phyloP scores from a whole-genome alignment of 2,888 invertebrate genomes.

The Acronicta psi region DNA sequence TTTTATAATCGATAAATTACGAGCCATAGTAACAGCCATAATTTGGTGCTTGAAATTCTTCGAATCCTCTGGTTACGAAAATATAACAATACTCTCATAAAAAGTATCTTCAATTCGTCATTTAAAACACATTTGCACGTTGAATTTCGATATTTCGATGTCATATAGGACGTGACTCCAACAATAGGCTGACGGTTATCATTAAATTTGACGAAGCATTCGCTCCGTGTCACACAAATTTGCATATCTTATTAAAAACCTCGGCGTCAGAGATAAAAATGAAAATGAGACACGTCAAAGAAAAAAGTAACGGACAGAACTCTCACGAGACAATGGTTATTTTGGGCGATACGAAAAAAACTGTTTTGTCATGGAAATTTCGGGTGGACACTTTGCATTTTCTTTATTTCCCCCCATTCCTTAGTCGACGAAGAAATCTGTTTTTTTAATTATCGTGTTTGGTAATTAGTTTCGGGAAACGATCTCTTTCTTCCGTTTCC shows the following conservation, averaged over 20 bases:
- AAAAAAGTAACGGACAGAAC: conserved; percentile 81
- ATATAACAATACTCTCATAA: conserved; percentile 2
- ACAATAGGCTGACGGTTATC: conserved; percentile 64
- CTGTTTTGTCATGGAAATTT: conserved; percentile 87
- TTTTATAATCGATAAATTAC: no score
- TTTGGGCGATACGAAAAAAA: conserved; percentile 85
- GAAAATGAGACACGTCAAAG: conserved; percentile 87
- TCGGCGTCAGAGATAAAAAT: conserved; percentile 84
- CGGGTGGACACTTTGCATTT: conserved; percentile 87
- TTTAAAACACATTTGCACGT: conserved; percentile 30
- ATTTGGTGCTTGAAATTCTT: no score
- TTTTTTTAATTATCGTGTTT: conserved; percentile 89
- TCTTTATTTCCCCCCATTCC: conserved; percentile 83
- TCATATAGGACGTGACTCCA: conserved; percentile 53
- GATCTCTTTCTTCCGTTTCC: conserved; percentile 82
- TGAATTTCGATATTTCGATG: conserved; percentile 46
- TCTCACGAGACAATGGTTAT: conserved; percentile 85
- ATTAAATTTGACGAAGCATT: conserved; percentile 70
- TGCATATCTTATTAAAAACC: conserved; percentile 88
- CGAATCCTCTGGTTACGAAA: no score
- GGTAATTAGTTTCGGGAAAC: conserved; percentile 88
- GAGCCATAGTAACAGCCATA: no score
- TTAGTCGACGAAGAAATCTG: conserved; percentile 80
- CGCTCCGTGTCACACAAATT: conserved; percentile 74
- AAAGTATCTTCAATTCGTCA: conserved; percentile 23